A percentile compares a stretch with the other conserved stretches of the same genome.
Conservation (phyloP, 2,113 vertebrate species). For the Triplophysa dalaica region DNA sequence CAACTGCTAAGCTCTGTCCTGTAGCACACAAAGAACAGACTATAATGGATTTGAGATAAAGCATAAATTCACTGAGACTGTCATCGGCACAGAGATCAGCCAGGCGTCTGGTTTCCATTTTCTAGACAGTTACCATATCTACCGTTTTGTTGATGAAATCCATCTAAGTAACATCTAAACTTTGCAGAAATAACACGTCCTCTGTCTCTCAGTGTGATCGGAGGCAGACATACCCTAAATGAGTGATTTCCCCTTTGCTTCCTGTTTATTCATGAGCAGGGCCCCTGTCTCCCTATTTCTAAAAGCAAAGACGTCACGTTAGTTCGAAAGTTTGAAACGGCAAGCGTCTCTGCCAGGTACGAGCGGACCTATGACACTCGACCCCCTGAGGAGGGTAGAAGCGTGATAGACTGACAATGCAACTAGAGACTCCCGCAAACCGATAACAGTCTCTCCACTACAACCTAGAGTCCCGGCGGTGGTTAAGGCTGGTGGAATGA, state of each 20-base stretch:
- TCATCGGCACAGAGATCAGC: conserved; percentile 27
- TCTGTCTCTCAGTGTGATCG: not conserved
- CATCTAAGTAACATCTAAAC: conserved; percentile 2
- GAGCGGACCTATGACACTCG: conserved; percentile 44
- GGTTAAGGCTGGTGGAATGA: conserved; percentile 19
- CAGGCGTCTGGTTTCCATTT: conserved; percentile 8
- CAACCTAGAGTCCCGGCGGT: conserved; percentile 12
- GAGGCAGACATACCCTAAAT: not conserved
- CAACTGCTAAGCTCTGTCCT: conserved; percentile 12
- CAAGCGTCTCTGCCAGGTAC: conserved; percentile 30
- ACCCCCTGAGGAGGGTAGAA: conserved; percentile 47
- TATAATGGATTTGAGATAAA: conserved; percentile 23
- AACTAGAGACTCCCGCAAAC: conserved; percentile 45
- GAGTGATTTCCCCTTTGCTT: conserved; percentile 1
- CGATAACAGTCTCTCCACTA: conserved; percentile 15
- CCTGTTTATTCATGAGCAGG: conserved; percentile 35
- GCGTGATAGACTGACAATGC: conserved; percentile 41
- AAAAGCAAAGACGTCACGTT: not conserved
- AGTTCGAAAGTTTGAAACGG: not conserved
- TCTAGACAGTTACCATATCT: conserved; percentile 16
- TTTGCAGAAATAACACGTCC: not conserved
- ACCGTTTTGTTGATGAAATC: conserved; percentile 29
- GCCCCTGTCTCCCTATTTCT: not conserved
- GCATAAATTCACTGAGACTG: conserved; percentile 14
- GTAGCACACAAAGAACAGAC: conserved; percentile 10